Base-by-base conservation (phyloP, 2,888 invertebrate genomes). In the Chrysomela aeneicollis region DNA sequence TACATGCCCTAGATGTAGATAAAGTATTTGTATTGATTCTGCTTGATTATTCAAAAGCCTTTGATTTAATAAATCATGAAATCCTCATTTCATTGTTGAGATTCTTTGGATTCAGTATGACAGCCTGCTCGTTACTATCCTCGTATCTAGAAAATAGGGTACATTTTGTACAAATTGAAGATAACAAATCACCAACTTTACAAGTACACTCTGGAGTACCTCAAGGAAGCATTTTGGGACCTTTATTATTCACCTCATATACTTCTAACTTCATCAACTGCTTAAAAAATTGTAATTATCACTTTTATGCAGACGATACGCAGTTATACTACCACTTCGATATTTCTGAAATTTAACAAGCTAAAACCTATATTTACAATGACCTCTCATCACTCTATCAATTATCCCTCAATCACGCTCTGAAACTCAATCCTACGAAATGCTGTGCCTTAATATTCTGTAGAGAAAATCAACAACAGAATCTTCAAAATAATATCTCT, bases 231-330 rank as follows among this genome's bases (percentile, higher is more conserved):
- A 52, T 52, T 52, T n/a, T 52, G 8, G 52, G 22, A 6, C 52
- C 52, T 26, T 30, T 52, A 8, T 52, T 52, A 10, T 52, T 30
- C 30, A 52, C 52, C 4, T n/a, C 30, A n/a, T 52, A 52, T n/a
- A 52, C 52, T 1, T 52, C 52, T 1, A 52, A 26, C 17, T 52
- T 52, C 30, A 26, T 30, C 5, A 12, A 52, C 9, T n/a, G n/a
- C 15, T n/a, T 52, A 17, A 26, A 52, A 1, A 17, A 12, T 30
- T 52, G 50, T 50, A 35, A 35, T 35, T 35, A 35, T 10, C 32
- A 35, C 10, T 35, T 10, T 9, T 35, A 35, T 10, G 32, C 32
- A 8, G 26, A 26, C 8, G 26, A 26, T 6, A 26, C 26, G 3
- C 26, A 26, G 26, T 6, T 26, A 6, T 26, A 26, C 6, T 6